Evolutionary conservation across 2,888 invertebrate species (phyloP).

Genomic region (Gastracanthus pulcherrimus): DNA sequence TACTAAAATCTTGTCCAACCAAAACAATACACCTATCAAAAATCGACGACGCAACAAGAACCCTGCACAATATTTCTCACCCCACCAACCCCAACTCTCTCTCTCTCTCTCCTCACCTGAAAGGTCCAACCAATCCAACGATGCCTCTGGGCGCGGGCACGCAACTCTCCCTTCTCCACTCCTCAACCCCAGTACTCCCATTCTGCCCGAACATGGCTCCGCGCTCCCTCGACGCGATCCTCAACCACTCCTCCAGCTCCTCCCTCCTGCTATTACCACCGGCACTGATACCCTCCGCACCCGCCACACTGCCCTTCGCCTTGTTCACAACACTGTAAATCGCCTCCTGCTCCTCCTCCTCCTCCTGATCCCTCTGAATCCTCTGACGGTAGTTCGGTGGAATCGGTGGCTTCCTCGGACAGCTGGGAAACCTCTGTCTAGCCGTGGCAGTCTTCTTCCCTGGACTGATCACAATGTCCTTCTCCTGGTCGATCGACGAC

Average conservation of each 20-base stretch:
- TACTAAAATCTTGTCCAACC: no score
- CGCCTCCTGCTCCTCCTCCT: constrained; percentile 2
- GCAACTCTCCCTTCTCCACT: not conserved
- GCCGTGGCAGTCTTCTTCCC: constrained; percentile 45
- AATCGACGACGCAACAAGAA: no score
- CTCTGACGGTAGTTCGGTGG: not conserved
- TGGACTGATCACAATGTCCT: not conserved
- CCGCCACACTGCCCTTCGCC: not conserved
- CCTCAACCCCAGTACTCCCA: not conserved
- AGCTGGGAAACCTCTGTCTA: constrained; percentile 6
- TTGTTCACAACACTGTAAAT: constrained; percentile 59
- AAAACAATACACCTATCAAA: no score
- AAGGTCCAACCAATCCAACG: constrained; percentile 72
- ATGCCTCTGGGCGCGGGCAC: constrained; percentile 68
- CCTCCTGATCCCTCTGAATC: not conserved
- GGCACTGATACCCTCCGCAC: not conserved
- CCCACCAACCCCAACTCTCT: not conserved
- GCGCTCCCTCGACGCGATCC: constrained; percentile 58
- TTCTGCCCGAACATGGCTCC: constrained; percentile 39
- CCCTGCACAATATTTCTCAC: no score
- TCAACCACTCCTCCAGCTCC: constrained; percentile 68
- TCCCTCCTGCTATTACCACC: constrained; percentile 62
- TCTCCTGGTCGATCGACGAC: not conserved
- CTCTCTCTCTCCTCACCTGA: constrained; percentile 62
- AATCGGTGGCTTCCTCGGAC: constrained; percentile 1